Evolutionary conservation across 2,888 invertebrate species (phyloP), one percentile per base, ranked within the genome.

Genomic region (Schrankia costaestrigalis): DNA sequence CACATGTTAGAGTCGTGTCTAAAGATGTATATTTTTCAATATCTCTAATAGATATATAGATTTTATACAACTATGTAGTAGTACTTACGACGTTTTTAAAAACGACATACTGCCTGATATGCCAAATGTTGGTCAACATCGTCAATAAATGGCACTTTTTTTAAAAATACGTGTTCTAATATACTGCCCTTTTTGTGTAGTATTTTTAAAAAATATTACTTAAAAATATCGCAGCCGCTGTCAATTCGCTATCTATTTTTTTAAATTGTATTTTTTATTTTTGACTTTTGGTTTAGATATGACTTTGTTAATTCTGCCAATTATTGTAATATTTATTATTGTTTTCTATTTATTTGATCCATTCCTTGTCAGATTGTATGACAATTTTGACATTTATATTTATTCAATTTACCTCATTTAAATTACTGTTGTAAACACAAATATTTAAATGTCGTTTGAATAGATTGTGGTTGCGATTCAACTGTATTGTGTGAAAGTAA

Each of bases 21-120:
- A 31, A 24, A 55, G 49, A 52, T 46, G 37, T 57, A 53, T 58
- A 57, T 57, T 57, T 58, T 58, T 55, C 50, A 53, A 46, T 55
- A 55, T 53, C 37, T 48, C 42, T 47, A 38, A 41, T 49, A 50
- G 44, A 43, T 15, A 25, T 33, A n/a, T 55, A 58, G 53, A 46
- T 53, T 53, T 56, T 55, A 31, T 55, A 55, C 55, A 40, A 54
- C 50, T 39, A 42, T 35, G 31, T 54, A 54, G 44, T 26, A 4
- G 31, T 46, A 45, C 39, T 17, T 35, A 9, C 19, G 25, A 15
- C 8, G 21, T n/a, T n/a, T n/a, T n/a, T n/a, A n/a, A n/a, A n/a
- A n/a, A n/a, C n/a, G 29, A 9, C 15, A 24, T 31, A 11, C 27
- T 27, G 27, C 15, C 15, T 24, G 11, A 36, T 27, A 27, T 31